Evolutionary conservation across 2,888 invertebrate species (phyloP).

Genomic region (Malthinus seriepunctatus): DNA sequence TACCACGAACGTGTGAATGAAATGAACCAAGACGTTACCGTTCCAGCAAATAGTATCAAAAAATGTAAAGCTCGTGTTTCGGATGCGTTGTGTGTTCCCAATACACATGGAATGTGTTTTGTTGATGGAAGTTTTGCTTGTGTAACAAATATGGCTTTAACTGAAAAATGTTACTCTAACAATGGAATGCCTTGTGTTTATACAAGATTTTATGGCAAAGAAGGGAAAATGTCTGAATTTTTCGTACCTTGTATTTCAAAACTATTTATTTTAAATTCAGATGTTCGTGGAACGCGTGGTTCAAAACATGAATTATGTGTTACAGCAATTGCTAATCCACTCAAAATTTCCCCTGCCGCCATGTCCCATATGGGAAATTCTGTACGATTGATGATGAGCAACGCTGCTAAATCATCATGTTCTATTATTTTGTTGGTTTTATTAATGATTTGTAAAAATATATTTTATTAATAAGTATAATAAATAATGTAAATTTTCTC

Average conservation of each 20-base stretch:
- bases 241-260: neutral
- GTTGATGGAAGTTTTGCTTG: conserved; percentile 47
- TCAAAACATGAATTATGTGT: neutral
- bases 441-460: no score
- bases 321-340: neutral
- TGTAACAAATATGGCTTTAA: conserved; percentile 41
- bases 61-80: conserved; percentile 2
- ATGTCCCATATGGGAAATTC: no score
- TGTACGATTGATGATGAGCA: no score
- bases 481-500: no score
- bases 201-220: neutral
- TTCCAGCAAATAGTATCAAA: neutral
- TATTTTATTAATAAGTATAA: no score
- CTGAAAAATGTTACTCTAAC: conserved; percentile 38
- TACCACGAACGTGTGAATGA: conserved; percentile 44
- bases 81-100: conserved; percentile 12
- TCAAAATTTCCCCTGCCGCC: no score
- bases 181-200: neutral
- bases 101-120: conserved; percentile 21
- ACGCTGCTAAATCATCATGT: no score
- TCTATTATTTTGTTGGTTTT: no score
- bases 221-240: neutral
- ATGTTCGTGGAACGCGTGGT: neutral
- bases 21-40: conserved; percentile 32
- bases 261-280: neutral